Conservation (phyloP, 2,113 vertebrate species). For the Puffinus mauretanicus region DNA sequence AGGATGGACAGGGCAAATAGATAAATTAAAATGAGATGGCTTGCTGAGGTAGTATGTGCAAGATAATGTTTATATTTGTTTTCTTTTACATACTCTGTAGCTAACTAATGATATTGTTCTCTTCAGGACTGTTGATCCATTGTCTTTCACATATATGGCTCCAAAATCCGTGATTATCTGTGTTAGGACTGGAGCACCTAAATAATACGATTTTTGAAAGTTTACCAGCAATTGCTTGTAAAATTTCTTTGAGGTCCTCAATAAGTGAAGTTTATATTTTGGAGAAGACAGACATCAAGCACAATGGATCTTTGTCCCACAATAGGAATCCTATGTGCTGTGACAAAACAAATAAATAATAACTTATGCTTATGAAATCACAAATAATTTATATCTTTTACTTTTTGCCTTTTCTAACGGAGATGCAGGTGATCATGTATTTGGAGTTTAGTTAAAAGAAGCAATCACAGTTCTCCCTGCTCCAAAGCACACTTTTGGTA, state of each 20-base stretch:
- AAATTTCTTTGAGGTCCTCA: not conserved
- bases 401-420: not conserved
- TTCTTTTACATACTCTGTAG: not conserved
- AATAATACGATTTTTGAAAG: not conserved
- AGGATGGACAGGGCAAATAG: not conserved
- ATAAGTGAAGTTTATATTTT: not conserved
- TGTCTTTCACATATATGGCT: not conserved
- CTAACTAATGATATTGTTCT: not conserved
- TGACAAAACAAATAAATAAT: not conserved
- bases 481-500: not conserved
- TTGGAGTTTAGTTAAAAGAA: not conserved
- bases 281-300: not conserved
- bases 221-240: not conserved
- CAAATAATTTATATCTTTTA: not conserved
- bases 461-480: not conserved
- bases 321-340: not conserved
- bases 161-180: not conserved
- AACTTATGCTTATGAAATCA: not conserved
- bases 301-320: not conserved
- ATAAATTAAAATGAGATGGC: not conserved
- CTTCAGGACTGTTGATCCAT: not conserved
- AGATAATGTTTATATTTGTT: not conserved
- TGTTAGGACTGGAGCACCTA: not conserved
- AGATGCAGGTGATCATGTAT: not conserved
- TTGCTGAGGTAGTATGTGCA: not conserved